These are phyloP conservation scores for Cichladusa arquata DNA, from an alignment of 2,113 vertebrate species.

Conservation along the genomic window DNA sequence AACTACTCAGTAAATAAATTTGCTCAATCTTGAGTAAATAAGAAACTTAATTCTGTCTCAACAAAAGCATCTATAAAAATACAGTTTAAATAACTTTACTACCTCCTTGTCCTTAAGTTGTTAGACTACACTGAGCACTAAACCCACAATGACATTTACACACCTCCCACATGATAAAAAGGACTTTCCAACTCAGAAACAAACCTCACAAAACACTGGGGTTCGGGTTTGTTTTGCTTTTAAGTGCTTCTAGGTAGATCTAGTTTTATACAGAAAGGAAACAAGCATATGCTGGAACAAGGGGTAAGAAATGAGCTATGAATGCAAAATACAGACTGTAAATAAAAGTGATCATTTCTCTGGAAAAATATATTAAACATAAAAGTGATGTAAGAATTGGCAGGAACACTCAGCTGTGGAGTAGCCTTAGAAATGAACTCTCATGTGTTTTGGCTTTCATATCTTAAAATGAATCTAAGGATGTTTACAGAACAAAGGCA, in stretches of 20 bases:
- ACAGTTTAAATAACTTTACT: background rate
- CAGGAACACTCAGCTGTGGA: background rate
- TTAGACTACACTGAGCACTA: background rate
- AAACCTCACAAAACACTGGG: background rate
- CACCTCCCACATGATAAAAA: background rate
- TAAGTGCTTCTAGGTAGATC: background rate
- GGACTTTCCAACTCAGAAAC: background rate
- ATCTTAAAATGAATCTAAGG: background rate
- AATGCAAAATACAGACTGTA: background rate
- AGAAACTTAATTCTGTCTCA: background rate
- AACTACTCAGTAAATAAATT: background rate
- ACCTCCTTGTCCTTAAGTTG: background rate
- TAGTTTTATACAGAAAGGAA: background rate
- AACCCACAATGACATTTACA: background rate
- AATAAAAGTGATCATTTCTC: background rate
- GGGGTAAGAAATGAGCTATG: background rate
- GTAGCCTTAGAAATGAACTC: background rate
- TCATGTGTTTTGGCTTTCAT: background rate
- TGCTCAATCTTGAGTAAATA: background rate
- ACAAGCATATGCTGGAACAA: background rate
- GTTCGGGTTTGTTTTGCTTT: background rate
- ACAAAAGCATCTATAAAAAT: conserved; percentile 11
- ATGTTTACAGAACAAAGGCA: conserved; percentile 23
- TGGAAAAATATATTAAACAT: conserved; percentile 6
- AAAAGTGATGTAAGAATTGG: conserved; percentile 26